phyloP scores from a whole-genome alignment of 2,113 vertebrate species.

The Potamarius usumacintae region DNA sequence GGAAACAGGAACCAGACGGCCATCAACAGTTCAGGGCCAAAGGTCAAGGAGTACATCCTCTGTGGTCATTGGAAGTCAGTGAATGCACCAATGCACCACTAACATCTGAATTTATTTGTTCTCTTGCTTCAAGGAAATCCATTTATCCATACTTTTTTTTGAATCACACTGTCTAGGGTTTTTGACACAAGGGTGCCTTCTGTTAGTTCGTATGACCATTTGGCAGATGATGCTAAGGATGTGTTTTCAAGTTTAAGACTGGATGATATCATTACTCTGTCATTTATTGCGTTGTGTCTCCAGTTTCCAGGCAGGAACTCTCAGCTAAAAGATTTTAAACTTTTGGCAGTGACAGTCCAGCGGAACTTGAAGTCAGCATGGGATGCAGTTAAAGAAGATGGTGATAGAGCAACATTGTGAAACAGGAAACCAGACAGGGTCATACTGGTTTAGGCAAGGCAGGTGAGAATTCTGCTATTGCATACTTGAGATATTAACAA shows the following conservation, averaged over 20 bases:
- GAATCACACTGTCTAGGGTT: neutral
- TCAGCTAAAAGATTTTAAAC: conserved; percentile 8
- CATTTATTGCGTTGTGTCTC: neutral
- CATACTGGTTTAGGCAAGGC: conserved; percentile 30
- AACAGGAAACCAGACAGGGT: conserved; percentile 42
- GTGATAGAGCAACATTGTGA: conserved; percentile 14
- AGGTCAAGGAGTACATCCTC: conserved; percentile 60
- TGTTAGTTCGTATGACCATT: neutral
- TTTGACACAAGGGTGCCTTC: neutral
- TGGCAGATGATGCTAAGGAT: neutral
- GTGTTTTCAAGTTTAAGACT: conserved; percentile 5
- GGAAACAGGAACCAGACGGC: conserved; percentile 53
- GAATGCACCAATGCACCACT: conserved; percentile 46
- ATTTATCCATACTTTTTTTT: neutral
- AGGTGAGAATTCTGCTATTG: conserved; percentile 37
- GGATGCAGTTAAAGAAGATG: conserved; percentile 15
- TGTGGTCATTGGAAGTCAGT: conserved; percentile 55
- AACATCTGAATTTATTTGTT: conserved; percentile 59
- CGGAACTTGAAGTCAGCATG: conserved; percentile 14
- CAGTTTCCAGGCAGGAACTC: neutral
- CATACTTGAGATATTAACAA: conserved; percentile 20
- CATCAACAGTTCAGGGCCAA: conserved; percentile 51
- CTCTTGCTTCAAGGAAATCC: conserved; percentile 25
- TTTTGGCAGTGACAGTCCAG: conserved; percentile 18
- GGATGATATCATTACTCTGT: neutral